Base-by-base conservation (phyloP, 2,113 vertebrate species). In the Peromyscus californicus region DNA sequence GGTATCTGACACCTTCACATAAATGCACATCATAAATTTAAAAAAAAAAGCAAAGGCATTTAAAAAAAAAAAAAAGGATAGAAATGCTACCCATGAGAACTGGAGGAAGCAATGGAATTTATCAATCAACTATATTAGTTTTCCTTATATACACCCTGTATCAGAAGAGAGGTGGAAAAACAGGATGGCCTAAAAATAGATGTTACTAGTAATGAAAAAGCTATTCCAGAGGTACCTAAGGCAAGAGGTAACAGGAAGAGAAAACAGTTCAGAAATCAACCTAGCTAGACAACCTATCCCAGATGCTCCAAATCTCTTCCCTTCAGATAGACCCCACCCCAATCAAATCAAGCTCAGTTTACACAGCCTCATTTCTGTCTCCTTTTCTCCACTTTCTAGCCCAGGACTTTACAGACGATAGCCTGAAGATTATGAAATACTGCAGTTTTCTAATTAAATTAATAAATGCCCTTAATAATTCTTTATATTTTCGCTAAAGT, bases 401-500 rank as follows among this genome's bases (percentile, higher is more conserved):
- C 45, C 22, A 76, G 42, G 5, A 24, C 26, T 76, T 45, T 45
- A 76, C 42, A 76, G 6, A 48, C 5, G 24, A 24, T 29, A 45
- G 42, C 22, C 75, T 76, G 24, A 48, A 45, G 75, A 45, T 48
- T 76, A 76, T 45, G 24, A 76, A 42, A 42, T 24, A 48, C 24
- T 48, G 42, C 39, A 76, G 94, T 63, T 90, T 65, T 86, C 80
- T 92, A 92, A 91, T 48, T 70, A 70, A 70, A 19, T 36, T 89
- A 78, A 61, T 69, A 75, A 90, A 93, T 22, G 3, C 26, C 22
- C 39, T 90, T 87, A 76, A 42, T 65, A 21, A 16, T 79, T 70
- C 33, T 72, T 78, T 88, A 4, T 45, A 75, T 89, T 78, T 93
- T 84, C 33, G 61, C n/a, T n/a, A 95, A 89, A 89, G 51, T n/a